Base-by-base conservation (phyloP, 2,888 invertebrate genomes). In the Eilema griseolum region DNA sequence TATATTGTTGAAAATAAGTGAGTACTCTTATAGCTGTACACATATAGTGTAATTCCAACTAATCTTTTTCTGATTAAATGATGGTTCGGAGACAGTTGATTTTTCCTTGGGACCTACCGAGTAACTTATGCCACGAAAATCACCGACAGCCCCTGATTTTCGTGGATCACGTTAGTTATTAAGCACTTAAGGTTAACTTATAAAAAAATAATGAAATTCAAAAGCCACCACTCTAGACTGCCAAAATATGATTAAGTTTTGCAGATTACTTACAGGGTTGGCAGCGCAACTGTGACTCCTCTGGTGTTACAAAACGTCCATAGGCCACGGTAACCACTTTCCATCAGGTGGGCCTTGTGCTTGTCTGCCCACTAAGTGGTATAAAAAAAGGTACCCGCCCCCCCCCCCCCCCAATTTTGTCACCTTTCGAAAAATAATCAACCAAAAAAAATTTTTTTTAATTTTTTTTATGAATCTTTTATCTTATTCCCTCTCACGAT, bases 1-100 rank as follows among this genome's bases (percentile, higher is more conserved):
- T 70, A 66, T 3, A 33, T 52, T 52, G 52, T 52, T 52, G 52
- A 52, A 52, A 52, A 52, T 52, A 52, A 52, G n/a, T 52, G 52
- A n/a, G 52, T 52, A 52, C 52, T 52, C 52, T 52, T 52, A 52
- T n/a, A 52, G 52, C n/a, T 2, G 52, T 52, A n/a, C n/a, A 46
- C 5, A 0, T 7, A 46, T 5, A 46, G 7, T 46, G 46, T 46
- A 20, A 20, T 20, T 46, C 8, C 46, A 33, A 8, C 31, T 33
- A 33, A 20, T 46, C 46, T 20, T 1, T 46, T 46, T 46, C 46
- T 46, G 46, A 46, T 20, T 20, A 20, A 46, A 46, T 46, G 31
- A 8, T 33, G 31, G 10, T 52, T 20, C n/a, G 2, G 10, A n/a
- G 20, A 20, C 20, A 46, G 46, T 20, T 46, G 46, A 46, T 1